Evolutionary conservation across 2,888 invertebrate species (phyloP), one percentile per base, ranked within the genome.

Genomic region (Cenopis cana): DNA sequence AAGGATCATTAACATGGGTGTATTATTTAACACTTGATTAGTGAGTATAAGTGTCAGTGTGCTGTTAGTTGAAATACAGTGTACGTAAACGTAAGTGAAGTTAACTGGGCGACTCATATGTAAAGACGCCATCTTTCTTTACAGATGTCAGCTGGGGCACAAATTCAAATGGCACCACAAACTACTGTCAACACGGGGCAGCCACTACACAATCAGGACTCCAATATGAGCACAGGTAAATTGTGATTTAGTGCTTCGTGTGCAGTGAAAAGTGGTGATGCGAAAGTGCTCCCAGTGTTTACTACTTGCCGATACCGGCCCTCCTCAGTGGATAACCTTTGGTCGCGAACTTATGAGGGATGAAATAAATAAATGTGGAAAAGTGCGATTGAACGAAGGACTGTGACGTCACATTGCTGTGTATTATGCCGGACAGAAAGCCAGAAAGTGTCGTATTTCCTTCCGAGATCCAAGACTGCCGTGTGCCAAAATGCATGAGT

Each of bases 141-240:
- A 84, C 95, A 98, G 98, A 98, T 98, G 98, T 97, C 98, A 96
- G 97, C 98, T 96, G 97, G 97, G 95, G 97, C 98, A 95, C 98
- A 98, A 96, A 96, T 98, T 96, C 98, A 98, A 96, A 97, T 98
- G 97, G 98, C 98, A 96, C 97, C 98, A 94, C 97, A 98, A 96
- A 96, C 97, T 93, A 96, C 97, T 94, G 95, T 96, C 95, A 96
- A 95, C 95, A 95, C 96, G 86, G 94, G 94, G 90, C 96, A 96
- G 95, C 95, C 97, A 94, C 95, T 95, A 94, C 96, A 97, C 95
- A 98, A 96, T 96, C 98, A 98, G 95, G 98, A 98, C 96, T 98
- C 98, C 94, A 98, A 98, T 95, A 97, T 98, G 97, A 98, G 98
- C 96, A 98, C 98, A 95, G 97, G 97, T 97, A 94, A 95, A 94